Base-by-base conservation (phyloP, 2,113 vertebrate species). In the Dissostichus mawsoni region DNA sequence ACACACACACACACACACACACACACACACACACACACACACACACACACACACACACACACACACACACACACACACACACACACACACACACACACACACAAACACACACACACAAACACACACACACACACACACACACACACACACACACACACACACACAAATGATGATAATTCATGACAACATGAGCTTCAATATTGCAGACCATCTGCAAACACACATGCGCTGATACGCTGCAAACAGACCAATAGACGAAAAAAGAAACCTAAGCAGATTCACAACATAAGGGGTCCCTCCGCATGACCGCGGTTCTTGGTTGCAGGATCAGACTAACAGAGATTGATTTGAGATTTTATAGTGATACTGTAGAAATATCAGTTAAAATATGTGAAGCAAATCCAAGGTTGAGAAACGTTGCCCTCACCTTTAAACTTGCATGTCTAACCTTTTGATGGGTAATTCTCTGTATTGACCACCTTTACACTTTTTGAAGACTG, bases 1-100 rank as follows among this genome's bases (percentile, higher is more conserved):
- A 58, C 50, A 41, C 25, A 41, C 51, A 74, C 52, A 56, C 25
- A 52, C 52, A n/a, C 36, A 67, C 75, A 72, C 2, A 47, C 12
- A 17, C 64, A 50, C 2, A 29, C 2, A 53, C 17, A 14, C 18
- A 4, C 25, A 25, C 25, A 25, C 50, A 55, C 17, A 8, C 41
- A 72, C 33, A 41, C 12, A 9, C 11, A 12, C 7, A 71, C 50
- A 55, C 17, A 8, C 41, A 72, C 33, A 41, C 12, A 9, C 11
- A 12, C 7, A 71, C 50, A 55, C 17, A 8, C 41, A 72, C 33
- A 41, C 12, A 9, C 11, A 8, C 7, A 71, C 50, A 55, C 17
- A 8, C 41, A 72, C 33, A 41, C 12, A 9, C 11, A 12, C 7
- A 71, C 50, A 55, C 17, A 8, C 41, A 72, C 33, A 41, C 12